phyloP scores from a whole-genome alignment of 1,140 invertebrate species.

The Drosophila nannoptera region DNA sequence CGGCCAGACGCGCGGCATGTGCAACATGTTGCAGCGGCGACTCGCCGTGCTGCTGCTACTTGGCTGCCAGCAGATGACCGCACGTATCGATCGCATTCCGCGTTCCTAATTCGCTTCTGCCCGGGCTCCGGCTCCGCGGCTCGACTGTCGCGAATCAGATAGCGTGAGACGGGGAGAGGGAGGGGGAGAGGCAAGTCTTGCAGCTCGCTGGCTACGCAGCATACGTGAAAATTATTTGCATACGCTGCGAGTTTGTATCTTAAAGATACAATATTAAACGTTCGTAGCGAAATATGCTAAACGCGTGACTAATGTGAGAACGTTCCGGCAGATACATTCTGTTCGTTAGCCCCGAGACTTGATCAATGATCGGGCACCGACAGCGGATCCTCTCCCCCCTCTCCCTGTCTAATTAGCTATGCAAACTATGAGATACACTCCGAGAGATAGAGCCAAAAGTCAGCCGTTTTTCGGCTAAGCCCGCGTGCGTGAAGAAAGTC shows the following conservation, averaged over 20 bases:
- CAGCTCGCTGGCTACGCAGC: constrained; percentile 52
- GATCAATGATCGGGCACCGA: constrained; percentile 69
- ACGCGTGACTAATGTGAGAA: constrained; percentile 77
- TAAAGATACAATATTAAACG: constrained; percentile 71
- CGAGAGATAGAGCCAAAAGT: constrained; percentile 55
- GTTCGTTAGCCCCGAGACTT: constrained; percentile 58
- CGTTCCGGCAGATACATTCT: constrained; percentile 70
- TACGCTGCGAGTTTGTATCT: constrained; percentile 42
- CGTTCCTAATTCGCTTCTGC: constrained; percentile 76
- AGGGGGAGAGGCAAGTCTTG: neutral
- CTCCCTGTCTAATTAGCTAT: constrained; percentile 69
- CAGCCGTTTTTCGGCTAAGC: constrained; percentile 8
- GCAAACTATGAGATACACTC: constrained; percentile 76
- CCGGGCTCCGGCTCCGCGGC: constrained; percentile 36
- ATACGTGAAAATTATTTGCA: constrained; percentile 66
- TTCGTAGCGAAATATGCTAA: constrained; percentile 75
- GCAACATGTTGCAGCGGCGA: constrained; percentile 68
- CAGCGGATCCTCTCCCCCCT: constrained; percentile 25
- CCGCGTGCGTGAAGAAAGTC: constrained; percentile 72
- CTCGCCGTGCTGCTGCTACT: constrained; percentile 48
- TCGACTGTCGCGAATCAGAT: constrained; percentile 76
- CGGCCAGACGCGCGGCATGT: constrained; percentile 68
- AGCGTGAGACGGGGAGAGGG: constrained; percentile 31
- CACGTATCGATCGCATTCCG: constrained; percentile 77
- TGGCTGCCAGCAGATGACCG: constrained; percentile 52